These are phyloP conservation scores for Conistra vaccinii DNA, from an alignment of 2,888 invertebrate species.

Conservation along the genomic window DNA sequence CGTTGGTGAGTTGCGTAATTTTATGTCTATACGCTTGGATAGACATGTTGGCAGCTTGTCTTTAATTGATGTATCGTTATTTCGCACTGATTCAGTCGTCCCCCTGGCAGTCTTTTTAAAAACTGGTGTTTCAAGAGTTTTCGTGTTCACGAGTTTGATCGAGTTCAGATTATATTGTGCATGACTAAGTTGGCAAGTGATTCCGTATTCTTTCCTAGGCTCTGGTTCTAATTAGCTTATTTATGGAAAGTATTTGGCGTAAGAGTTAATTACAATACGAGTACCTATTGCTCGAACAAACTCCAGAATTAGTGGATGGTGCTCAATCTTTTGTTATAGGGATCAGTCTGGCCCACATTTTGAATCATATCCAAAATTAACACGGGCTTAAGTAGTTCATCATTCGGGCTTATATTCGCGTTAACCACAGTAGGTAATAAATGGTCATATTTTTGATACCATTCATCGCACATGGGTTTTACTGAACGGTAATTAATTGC, in stretches of 20 bases:
- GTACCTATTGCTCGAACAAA: not conserved
- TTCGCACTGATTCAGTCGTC: slow-evolving; percentile 26
- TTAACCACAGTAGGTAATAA: slow-evolving; percentile 25
- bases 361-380: slow-evolving; percentile 35
- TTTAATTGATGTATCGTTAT: slow-evolving; percentile 49
- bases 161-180: slow-evolving; percentile 9
- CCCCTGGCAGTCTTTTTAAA: not conserved
- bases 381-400: slow-evolving; percentile 26
- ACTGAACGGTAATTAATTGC: slow-evolving; percentile 51
- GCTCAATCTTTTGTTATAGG: not conserved
- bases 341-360: slow-evolving; percentile 18
- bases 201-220: not conserved
- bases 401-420: slow-evolving; percentile 27
- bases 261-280: not conserved
- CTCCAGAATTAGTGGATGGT: not conserved
- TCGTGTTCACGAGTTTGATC: not conserved
- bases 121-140: slow-evolving; percentile 8
- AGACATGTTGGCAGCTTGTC: slow-evolving; percentile 42
- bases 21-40: slow-evolving; percentile 28
- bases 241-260: too few species aligned
- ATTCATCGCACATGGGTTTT: slow-evolving; percentile 38
- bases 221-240: too few species aligned
- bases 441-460: slow-evolving; percentile 41
- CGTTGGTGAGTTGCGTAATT: slow-evolving; percentile 43
- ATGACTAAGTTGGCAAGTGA: not conserved